Conservation (phyloP, 1,140 invertebrate species). For the Calycopis cecrops region DNA sequence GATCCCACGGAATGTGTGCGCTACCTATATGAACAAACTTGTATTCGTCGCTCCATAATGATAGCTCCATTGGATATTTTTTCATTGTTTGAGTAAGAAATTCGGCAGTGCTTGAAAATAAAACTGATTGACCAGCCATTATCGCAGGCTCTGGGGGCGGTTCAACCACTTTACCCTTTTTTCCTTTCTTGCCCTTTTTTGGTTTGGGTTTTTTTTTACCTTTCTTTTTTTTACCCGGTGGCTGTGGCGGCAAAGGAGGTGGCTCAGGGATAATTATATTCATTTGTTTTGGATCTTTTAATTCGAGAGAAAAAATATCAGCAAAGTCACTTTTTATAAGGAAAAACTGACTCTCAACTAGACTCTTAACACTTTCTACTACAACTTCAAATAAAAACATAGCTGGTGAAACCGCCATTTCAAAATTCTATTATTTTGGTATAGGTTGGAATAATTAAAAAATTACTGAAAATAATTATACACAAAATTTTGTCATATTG, state of each 20-base stretch:
- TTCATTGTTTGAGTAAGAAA: constrained; percentile 59
- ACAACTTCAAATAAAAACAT: constrained; percentile 69
- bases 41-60: constrained; percentile 63
- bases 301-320: constrained; percentile 62
- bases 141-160: constrained; percentile 60
- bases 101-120: constrained; percentile 60
- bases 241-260: constrained; percentile 56
- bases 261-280: constrained; percentile 65
- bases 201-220: constrained; percentile 44
- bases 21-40: constrained; percentile 50
- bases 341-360: constrained; percentile 48
- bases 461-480: too few relatives aligned
- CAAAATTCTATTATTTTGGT: constrained; percentile 10
- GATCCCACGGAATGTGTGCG: constrained; percentile 51
- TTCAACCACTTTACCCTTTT: constrained; percentile 41
- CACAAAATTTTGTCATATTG: too few relatives aligned
- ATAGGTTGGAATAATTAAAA: too few relatives aligned
- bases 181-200: constrained; percentile 49
- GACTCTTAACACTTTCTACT: constrained; percentile 52
- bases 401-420: constrained; percentile 50
- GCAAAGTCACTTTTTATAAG: constrained; percentile 61
- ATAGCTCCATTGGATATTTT: constrained; percentile 51
- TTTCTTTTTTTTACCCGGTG: constrained; percentile 54
- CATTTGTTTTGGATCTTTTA: constrained; percentile 67
- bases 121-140: constrained; percentile 60